Evolutionary conservation across 2,888 invertebrate genomes (phyloP), one percentile per base, ranked within the genome.

Genomic region (Falcaria lacertinaria): DNA sequence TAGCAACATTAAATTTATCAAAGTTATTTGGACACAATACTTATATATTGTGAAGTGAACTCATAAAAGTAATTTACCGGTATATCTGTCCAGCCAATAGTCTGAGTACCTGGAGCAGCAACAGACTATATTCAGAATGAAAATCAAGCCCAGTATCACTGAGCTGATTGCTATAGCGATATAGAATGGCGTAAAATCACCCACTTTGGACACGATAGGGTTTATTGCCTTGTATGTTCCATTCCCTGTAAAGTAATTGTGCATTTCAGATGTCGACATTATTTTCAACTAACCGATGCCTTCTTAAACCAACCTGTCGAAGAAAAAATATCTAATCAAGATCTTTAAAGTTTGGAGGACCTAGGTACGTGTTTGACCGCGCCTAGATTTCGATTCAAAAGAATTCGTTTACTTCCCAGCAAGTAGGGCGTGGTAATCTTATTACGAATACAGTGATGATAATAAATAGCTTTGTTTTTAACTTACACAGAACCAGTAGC

Each of bases 141-240:
- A 90, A 47, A 97, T 81, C 15, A 92, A 85, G 7, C 92, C 90
- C 42, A 93, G 91, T 56, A 97, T 76, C 33, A 96, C 87, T 4
- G 95, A 91, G 77, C 95, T 94, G 73, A 97, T 91, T 17, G 94
- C 92, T 52, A 97, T 93, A 14, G 93, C 91, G 58, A 95, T 92
- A 89, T 97, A 97, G 86, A 97, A 97, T 35, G 94, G 92, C n/a
- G 94, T 93, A 71, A 94, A 97, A 80, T 96, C 94, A 47, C 95
- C 94, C 33, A 84, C 69, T 59, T 65, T 68, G 13, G 80, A 77
- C 16, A 76, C 42, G 38, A 80, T 48, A 6, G 80, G 83, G 56
- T 81, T 83, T 64, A 82, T 64, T 42, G 72, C 52, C 64, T 71
- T 76, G 64, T 80, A 84, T 8, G 85, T 84, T 45, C 70, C 82